Base-by-base conservation (phyloP, 2,888 invertebrate species). In the Andrena chrysosceles region DNA sequence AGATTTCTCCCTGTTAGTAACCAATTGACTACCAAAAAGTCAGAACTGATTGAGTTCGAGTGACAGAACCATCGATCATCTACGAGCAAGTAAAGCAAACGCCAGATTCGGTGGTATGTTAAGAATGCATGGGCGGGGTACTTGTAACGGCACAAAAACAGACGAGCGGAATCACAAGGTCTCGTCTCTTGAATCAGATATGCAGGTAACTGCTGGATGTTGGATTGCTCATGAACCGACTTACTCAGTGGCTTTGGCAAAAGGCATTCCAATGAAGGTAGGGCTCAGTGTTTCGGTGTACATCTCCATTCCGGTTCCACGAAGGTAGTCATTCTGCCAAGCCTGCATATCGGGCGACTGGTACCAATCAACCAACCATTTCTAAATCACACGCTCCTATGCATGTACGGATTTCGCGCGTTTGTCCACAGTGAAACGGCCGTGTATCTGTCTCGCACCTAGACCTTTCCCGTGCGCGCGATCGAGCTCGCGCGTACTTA, bases 271-370 rank as follows among this genome's bases (percentile, higher is more conserved):
- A 95, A 98, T 97, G 96, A 99, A 99, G 92, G 99, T 97, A 91
- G 98, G 97, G 95, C 99, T 99, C 95, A 99, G 96, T 93, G 98
- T 98, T 96, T 99, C 99, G 94, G 99, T 99, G 96, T 99, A 99
- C 99, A 99, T 99, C 97, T 99, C 99, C 99, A 99, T 99, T 94
- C 99, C 99, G 93, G 99, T 99, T 94, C 99, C 99, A 94, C 99
- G 97, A 95, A 99, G 97, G 96, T 99, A 99, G 96, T 99, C 99
- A 96, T 99, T 99, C 96, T 99, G 98, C 99, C 99, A 99, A 95
- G 98, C 97, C 95, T 98, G 98, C 96, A 98, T 93, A 95, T 98
- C 97, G 95, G 97, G 97, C 95, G 98, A 98, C 98, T 99, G 96
- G 95, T 94, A 93, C 93, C 92, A 93, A 94, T 93, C 92, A 93